Evolutionary conservation across 2,113 vertebrate species (phyloP).

Genomic region (Halichoerus grypus): DNA sequence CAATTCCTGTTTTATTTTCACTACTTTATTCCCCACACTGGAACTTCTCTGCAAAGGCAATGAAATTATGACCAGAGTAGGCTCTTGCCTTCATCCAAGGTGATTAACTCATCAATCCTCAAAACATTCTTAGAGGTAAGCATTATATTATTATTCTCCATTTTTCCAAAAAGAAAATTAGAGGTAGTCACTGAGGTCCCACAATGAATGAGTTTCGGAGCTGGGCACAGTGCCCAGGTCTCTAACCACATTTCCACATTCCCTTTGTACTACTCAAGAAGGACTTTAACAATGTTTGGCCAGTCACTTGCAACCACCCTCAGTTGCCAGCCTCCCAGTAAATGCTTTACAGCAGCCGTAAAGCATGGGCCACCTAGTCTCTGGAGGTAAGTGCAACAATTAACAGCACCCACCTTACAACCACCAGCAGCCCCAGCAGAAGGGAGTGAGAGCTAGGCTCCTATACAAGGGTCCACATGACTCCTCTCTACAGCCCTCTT

Average conservation of each 20-base stretch:
- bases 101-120: conserved; percentile 20
- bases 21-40: not conserved
- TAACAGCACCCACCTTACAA: not conserved
- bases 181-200: conserved; percentile 7
- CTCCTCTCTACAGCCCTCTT: not conserved
- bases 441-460: not conserved
- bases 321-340: not conserved
- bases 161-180: conserved; percentile 41
- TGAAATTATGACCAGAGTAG: conserved; percentile 35
- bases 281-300: not conserved
- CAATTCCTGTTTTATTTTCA: not conserved
- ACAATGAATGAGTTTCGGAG: not conserved
- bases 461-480: not conserved
- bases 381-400: not conserved
- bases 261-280: not conserved
- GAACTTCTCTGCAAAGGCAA: conserved; percentile 31
- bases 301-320: not conserved
- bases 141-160: conserved; percentile 12
- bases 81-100: not conserved
- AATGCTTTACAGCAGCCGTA: not conserved
- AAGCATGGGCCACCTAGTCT: not conserved
- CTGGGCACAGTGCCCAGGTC: not conserved
- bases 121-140: conserved; percentile 35
- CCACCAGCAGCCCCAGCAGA: not conserved
- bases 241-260: not conserved